These are phyloP conservation scores for Ondatra zibethicus DNA, from an alignment of 2,113 vertebrate genomes.

Conservation along the genomic window DNA sequence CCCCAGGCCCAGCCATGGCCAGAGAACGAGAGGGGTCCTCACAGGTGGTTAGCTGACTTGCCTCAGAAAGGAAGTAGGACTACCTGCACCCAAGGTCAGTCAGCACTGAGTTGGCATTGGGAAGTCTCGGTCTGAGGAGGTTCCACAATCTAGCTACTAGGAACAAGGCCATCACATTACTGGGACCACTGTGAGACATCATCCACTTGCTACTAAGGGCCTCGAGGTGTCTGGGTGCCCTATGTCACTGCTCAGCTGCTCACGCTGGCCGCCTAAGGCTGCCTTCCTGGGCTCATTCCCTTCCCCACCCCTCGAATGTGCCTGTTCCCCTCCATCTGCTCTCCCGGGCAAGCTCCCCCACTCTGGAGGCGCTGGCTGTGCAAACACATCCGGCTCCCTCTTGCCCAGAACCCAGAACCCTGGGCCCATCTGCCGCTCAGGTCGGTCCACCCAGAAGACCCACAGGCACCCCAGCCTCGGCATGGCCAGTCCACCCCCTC, in stretches of 20 bases:
- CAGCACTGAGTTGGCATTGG: background rate
- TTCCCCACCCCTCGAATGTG: slow-evolving; percentile 4
- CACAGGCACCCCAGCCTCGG: background rate
- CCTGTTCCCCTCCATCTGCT: slow-evolving; percentile 74
- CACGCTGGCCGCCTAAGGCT: slow-evolving; percentile 9
- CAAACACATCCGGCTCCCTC: background rate
- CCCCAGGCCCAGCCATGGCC: background rate
- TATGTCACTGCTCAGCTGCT: background rate
- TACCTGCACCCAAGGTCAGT: background rate
- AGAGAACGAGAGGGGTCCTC: background rate
- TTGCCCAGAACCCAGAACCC: slow-evolving; percentile 43
- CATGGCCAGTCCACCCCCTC: background rate
- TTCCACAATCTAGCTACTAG: background rate
- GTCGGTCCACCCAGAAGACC: background rate
- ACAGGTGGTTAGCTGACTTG: background rate
- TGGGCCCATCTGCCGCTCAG: background rate
- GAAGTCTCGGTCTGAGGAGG: background rate
- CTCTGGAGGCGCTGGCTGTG: slow-evolving; percentile 51
- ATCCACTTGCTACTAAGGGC: background rate
- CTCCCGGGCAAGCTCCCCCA: slow-evolving; percentile 59
- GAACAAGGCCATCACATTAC: background rate
- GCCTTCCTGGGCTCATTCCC: slow-evolving; percentile 36
- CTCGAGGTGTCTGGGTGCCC: background rate
- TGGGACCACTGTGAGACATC: background rate
- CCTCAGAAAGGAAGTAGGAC: background rate